Base-by-base conservation (phyloP, 2,888 invertebrate genomes). In the Ferrisia virgata region DNA sequence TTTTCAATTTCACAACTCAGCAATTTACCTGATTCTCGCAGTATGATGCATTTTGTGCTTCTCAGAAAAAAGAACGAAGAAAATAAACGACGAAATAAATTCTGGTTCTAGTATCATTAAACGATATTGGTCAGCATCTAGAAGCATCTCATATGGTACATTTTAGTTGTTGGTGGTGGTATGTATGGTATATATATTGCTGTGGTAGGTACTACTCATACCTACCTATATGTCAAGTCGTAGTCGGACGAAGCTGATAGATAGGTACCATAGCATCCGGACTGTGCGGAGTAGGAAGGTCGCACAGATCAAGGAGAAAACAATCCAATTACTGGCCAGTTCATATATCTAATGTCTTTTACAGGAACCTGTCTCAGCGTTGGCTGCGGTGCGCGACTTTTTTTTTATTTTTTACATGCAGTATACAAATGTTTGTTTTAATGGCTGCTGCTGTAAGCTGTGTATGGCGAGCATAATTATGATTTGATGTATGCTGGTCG, bases 231-330 rank as follows among this genome's bases (percentile, higher is more conserved):
- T n/a, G 28, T 22, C 58, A 64, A 64, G 28, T 64, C 28, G 47
- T 4, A 2, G 47, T 47, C 47, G 8, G 47, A 47, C 25, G 25
- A 64, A 25, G 58, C 58, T 64, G 58, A 64, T 64, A 64, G 58
- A 64, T 64, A 64, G 58, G 72, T 33, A 72, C 33, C 33, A n/a
- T n/a, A 72, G 33, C 31, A 72, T 72, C 72, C 72, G 72, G 47
- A 72, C n/a, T 72, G 33, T n/a, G 72, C 72, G 72, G 47, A 72
- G 33, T 72, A 72, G 33, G 72, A 72, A 72, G 72, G 72, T 72
- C 72, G 58, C 81, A 69, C 33, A 82, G 82, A 82, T 82, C 82
- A 82, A 82, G 82, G 82, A 82, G 82, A 82, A 82, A 82, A 82
- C 82, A 82, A 82, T 64, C 82, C 82, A 82, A 82, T 82, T 82